Conservation (phyloP, 1,140 invertebrate genomes). For the Drosophila pruinosa region DNA sequence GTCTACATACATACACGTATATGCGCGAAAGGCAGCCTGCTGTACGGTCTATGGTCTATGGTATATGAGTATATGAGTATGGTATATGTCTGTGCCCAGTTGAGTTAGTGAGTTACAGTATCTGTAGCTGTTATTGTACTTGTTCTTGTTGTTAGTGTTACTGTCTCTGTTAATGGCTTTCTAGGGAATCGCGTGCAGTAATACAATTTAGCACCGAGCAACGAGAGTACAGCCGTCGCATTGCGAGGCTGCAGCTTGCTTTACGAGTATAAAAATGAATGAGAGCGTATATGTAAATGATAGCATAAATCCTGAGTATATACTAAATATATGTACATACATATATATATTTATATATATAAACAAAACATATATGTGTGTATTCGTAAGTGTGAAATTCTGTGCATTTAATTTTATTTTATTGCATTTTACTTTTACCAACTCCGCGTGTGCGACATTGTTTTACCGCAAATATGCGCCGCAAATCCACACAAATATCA, state of each 20-base stretch:
- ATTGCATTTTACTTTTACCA: slow-evolving; percentile 60
- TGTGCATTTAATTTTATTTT: slow-evolving; percentile 73
- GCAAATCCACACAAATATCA: slow-evolving; percentile 39
- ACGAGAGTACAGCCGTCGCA: background rate
- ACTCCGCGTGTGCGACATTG: slow-evolving; percentile 58
- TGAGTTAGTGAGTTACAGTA: slow-evolving; percentile 51
- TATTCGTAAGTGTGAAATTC: slow-evolving; percentile 32
- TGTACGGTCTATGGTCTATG: background rate
- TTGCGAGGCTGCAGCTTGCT: slow-evolving; percentile 17
- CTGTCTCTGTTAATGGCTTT: slow-evolving; percentile 70
- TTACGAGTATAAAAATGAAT: slow-evolving; percentile 34
- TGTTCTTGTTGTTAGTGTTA: slow-evolving; percentile 21
- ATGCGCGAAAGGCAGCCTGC: too few species aligned
- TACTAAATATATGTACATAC: background rate
- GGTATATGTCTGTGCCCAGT: slow-evolving; percentile 22
- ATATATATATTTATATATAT: slow-evolving; percentile 16
- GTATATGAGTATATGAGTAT: background rate
- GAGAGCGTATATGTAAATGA: slow-evolving; percentile 41
- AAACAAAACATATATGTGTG: background rate
- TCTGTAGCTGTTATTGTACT: slow-evolving; percentile 5
- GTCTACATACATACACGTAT: too few species aligned
- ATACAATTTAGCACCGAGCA: slow-evolving; percentile 60
- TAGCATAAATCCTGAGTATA: slow-evolving; percentile 34
- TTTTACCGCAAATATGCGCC: slow-evolving; percentile 55
- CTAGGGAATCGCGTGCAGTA: slow-evolving; percentile 75